Base-by-base conservation (phyloP, 2,888 invertebrate species). In the Psylliodes chrysocephalus region DNA sequence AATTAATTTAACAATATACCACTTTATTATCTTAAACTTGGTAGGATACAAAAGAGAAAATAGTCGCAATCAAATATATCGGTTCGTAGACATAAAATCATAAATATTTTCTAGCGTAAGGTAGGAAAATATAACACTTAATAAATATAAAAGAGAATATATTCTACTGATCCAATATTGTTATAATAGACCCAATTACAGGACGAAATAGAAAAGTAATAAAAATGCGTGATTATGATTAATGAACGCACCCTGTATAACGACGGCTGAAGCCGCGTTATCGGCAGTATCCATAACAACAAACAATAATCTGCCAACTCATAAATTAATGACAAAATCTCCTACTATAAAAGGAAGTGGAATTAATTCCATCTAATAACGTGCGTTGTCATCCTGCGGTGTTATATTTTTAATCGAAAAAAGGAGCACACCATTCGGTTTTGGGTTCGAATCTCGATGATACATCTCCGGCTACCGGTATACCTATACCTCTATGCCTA, bases 281-380 rank as follows among this genome's bases (percentile, higher is more conserved):
- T 49, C 49, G 49, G 15, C 25, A 40, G 52, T 63, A 63, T 57
- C 52, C 42, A 57, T 57, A 52, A 63, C 63, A 63, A 63, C 57
- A 63, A 63, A 77, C 76, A 75, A 78, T 75, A 76, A 77, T 76
- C 76, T 74, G 73, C 74, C 66, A 71, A 72, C 74, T 77, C 77
- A 77, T 78, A 78, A 77, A 79, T 79, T 79, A 78, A 78, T 75
- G 77, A 77, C 77, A 78, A 74, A 77, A 76, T 73, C 71, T 72
- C 68, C 65, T 57, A 57, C 77, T 77, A 77, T 78, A 78, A 78
- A 78, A 76, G 78, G 77, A 75, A 76, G 76, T 77, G 72, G 74
- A 77, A 78, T 77, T 77, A 77, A 74, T 69, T 73, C 46, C 49
- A 49, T 49, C 74, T 71, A 71, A 66, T 57, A 64, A 71, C 77